Evolutionary conservation across 1,140 invertebrate species (phyloP), one percentile per base, ranked within the genome.

Genomic region (Drosophila parvula): DNA sequence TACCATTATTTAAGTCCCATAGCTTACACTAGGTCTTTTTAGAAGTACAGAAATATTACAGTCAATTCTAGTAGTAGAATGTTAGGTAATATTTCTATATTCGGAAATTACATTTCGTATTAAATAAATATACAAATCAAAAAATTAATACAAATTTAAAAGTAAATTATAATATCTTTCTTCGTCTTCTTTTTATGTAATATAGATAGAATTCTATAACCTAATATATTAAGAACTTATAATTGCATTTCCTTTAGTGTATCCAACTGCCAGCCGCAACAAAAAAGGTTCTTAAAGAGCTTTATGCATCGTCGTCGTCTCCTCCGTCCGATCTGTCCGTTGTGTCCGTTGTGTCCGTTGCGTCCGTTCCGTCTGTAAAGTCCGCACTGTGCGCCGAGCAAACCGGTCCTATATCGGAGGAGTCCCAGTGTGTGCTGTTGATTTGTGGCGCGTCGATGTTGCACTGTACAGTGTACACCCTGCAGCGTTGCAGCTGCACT

Each of bases 281-380:
- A 88, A 88, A 88, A 69, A 88, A 89, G 84, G 84, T 88, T 88
- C 84, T 88, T 71, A 84, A 88, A 84, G 83, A 88, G 84, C 85
- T 88, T 88, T 64, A 82, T 89, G 77, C 80, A 78, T 74, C 74
- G 69, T 71, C 73, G 78, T 50, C 58, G 63, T 81, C 76, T 68
- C 41, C 27, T 47, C 63, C 40, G 32, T 38, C 45, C 59, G 38
- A 9, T 34, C 58, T 5, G 47, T 73, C 59, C 28, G 40, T 5
- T 38, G n/a, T 11, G 55, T 56, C 71, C 70, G 45, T 3, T 65
- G 68, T 22, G 59, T 64, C 68, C 47, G 36, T 6, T 16, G 11
- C 18, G 69, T 65, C 71, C 73, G 47, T 14, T 36, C 51, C 14
- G 59, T 76, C 71, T 41, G 32, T 34, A 36, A 28, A 30, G 41